A percentile compares a stretch with the other conserved stretches of the same genome.
Conservation (phyloP, 64 coral and sea anemone genomes). For the Montipora foliosa region DNA sequence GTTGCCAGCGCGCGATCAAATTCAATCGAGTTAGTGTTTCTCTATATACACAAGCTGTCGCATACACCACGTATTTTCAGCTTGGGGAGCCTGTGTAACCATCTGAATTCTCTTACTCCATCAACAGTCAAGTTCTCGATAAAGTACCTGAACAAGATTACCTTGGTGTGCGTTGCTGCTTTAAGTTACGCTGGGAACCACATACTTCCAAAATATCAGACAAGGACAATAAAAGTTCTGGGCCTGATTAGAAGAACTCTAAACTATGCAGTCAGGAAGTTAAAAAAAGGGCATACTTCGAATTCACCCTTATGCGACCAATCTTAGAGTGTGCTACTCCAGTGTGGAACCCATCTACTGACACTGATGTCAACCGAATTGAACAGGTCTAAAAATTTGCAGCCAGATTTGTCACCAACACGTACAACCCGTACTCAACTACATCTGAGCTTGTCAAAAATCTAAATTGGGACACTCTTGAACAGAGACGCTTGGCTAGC, state of each 20-base stretch:
- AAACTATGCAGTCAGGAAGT: not conserved
- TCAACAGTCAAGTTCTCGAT: conserved; percentile 1
- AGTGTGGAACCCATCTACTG: conserved; percentile 42
- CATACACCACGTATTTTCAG: too few relatives aligned
- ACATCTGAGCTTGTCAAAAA: not conserved
- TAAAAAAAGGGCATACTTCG: conserved; percentile 43
- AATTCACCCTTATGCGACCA: conserved; percentile 15
- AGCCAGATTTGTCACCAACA: conserved; percentile 37
- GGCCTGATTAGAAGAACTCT: not conserved
- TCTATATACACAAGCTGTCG: too few relatives aligned
- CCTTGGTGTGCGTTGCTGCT: conserved; percentile 21
- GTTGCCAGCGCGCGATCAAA: too few relatives aligned
- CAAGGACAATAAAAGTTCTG: not conserved
- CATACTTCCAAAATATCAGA: not conserved
- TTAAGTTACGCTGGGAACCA: not conserved
- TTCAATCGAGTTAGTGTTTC: too few relatives aligned
- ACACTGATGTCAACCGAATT: conserved; percentile 35
- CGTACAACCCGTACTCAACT: not conserved
- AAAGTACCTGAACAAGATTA: conserved; percentile 18
- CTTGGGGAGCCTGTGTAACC: not conserved
- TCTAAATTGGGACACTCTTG: conserved; percentile 38
- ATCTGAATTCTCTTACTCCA: not conserved
- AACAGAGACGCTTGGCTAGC: conserved; percentile 26
- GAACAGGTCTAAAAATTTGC: conserved; percentile 53
- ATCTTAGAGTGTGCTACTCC: conserved; percentile 45